Percentiles rank a stretch among this genome's conserved stretches.
Evolutionary conservation across 2,113 vertebrate species (phyloP).

Genomic region (Ceyx melanurus): DNA sequence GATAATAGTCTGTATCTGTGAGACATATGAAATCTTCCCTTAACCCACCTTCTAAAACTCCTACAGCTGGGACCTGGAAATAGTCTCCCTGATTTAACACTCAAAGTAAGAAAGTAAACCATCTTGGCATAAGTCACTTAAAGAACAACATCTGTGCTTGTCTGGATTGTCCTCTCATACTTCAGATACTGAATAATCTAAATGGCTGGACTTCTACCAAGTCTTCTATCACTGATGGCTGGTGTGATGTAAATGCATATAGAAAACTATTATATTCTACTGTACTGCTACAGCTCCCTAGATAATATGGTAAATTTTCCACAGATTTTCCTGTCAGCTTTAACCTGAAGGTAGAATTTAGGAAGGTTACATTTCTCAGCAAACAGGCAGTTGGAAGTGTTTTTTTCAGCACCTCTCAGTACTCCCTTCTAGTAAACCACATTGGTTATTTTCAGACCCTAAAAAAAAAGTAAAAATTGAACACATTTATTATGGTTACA

Average conservation of each 20-base stretch:
- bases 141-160: constrained; percentile 46
- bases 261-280: constrained; percentile 49
- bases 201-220: constrained; percentile 32
- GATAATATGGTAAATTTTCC: constrained; percentile 64
- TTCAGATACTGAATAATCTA: constrained; percentile 34
- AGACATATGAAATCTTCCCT: accelerated
- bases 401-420: constrained; percentile 37
- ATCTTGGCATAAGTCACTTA: constrained; percentile 43
- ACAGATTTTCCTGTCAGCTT: constrained; percentile 55
- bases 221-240: constrained; percentile 4
- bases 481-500: constrained; percentile 2
- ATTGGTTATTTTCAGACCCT: background rate
- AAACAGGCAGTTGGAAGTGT: constrained; percentile 7
- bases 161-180: constrained; percentile 36
- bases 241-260: constrained; percentile 60
- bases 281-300: constrained; percentile 42
- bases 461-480: constrained; percentile 40
- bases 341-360: constrained; percentile 63
- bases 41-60: background rate
- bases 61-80: background rate
- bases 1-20: background rate
- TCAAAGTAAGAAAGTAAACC: constrained; percentile 37
- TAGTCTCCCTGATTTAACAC: background rate
- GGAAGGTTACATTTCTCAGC: constrained; percentile 27
- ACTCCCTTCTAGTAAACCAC: background rate